Base-by-base conservation (phyloP, 1,140 invertebrate species). In the Goniozus legneri region DNA sequence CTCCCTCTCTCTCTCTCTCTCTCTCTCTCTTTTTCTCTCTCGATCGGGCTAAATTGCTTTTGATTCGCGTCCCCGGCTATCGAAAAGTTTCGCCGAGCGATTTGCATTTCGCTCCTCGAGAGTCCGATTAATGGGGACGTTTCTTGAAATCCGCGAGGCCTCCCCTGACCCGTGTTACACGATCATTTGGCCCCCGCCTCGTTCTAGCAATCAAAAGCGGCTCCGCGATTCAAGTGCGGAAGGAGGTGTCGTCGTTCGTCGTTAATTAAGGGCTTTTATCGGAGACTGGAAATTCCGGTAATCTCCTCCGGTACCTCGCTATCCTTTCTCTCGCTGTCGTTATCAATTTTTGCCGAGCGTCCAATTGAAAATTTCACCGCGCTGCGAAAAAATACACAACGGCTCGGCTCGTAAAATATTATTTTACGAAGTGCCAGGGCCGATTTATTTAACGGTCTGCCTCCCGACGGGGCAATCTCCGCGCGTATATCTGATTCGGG, bases 201-300 rank as follows among this genome's bases (percentile, higher is more conserved):
- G n/a, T n/a, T n/a, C n/a, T n/a, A n/a, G n/a, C n/a, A n/a, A n/a
- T n/a, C n/a, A n/a, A 27, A 10, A 27, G 10, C 19, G 7, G 3
- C 24, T 10, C 4, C 18, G 16, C 14, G 13, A 43, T 32, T 36
- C 20, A 20, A 38, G n/a, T n/a, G n/a, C n/a, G n/a, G n/a, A n/a
- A n/a, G n/a, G n/a, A 27, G 4, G 24, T 39, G 34, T 40, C 42
- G 34, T 27, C 24, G 24, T 27, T 10, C 24, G 24, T 51, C 43
- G 24, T 51, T 51, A 44, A 51, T 51, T 51, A 45, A 44, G 43
- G 36, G 21, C 48, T 37, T 40, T 44, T 39, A 22, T 40, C 41
- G 21, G 44, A 50, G 47, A 43, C 41, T 36, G 24, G 24, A 27
- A 27, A 6, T 40, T 32, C 39, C 15, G 21, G 39, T 41, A 30